Base-by-base conservation (phyloP, 2,888 invertebrate species). In the Ectropis crepuscularia region DNA sequence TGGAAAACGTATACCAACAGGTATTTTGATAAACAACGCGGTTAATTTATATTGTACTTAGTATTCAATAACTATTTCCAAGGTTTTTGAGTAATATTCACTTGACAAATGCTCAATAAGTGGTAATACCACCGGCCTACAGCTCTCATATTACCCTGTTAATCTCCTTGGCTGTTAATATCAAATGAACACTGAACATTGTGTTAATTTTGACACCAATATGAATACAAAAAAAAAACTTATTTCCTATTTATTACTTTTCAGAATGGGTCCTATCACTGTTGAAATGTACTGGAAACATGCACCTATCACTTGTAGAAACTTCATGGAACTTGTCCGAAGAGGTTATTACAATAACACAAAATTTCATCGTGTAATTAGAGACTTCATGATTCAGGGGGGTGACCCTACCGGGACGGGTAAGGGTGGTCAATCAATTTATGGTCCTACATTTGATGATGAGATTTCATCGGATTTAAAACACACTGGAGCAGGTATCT, bases 261-360 rank as follows among this genome's bases (percentile, higher is more conserved):
- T 36, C 83, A 98, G 98, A 50, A 99, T 99, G 98, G 99, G 99
- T 0, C 96, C 96, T 77, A 94, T 99, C 54, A 94, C 95, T 0
- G 90, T 99, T 53, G 99, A 99, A 88, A 93, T 99, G 70, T 99
- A 99, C 82, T 99, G 99, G 99, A 97, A 98, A 83, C 99, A 99
- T 84, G 96, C 99, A 0, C 99, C 99, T n/a, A 95, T 96, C 73
- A 99, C 99, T 0, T 99, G 99, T 76, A 94, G 98, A 79, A 99
- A 99, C 85, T 99, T 99, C 90, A 99, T 99, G 64, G 99, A 99
- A 87, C 92, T 99, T 37, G 94, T 97, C 0, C 93, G 98, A 64
- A 93, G 99, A 76, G 99, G 98, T 16, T 99, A 99, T 88, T 99
- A 99, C 85, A 98, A 99, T 87, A 97, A 97, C 70, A 97, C 98